Conservation (phyloP, 2,113 vertebrate species). For the Otolemur garnettii region DNA sequence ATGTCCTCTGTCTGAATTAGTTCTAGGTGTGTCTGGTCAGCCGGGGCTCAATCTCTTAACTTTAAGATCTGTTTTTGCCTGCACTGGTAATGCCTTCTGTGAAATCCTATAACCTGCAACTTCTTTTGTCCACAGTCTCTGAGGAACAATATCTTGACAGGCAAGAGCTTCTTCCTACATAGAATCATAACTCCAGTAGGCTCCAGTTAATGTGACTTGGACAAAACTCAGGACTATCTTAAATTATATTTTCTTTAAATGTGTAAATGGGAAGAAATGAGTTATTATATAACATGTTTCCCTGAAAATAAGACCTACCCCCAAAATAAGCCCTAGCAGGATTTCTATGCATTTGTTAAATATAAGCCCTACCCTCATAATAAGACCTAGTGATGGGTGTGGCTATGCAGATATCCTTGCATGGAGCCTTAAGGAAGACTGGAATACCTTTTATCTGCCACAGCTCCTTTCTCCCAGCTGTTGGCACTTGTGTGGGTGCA, state of each 20-base stretch:
- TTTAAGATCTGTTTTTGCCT: background rate
- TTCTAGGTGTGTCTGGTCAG: background rate
- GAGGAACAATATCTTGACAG: background rate
- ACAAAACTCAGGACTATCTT: constrained; percentile 8
- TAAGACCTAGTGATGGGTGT: too few relatives aligned
- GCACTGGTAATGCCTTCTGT: background rate
- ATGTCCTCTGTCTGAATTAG: background rate
- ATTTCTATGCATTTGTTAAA: too few relatives aligned
- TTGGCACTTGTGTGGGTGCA: too few relatives aligned
- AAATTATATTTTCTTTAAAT: constrained; percentile 16
- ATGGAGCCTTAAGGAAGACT: too few relatives aligned
- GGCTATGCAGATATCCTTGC: too few relatives aligned
- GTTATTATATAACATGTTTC: background rate
- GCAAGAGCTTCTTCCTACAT: background rate
- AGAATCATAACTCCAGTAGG: background rate
- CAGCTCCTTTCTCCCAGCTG: too few relatives aligned
- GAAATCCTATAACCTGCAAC: background rate
- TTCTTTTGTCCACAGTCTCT: background rate
- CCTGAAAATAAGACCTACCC: too few relatives aligned
- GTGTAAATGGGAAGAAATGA: background rate
- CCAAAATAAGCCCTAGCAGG: too few relatives aligned
- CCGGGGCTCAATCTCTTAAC: background rate
- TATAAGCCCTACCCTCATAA: too few relatives aligned
- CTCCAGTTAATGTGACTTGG: background rate
- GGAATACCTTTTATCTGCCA: too few relatives aligned